Base-by-base conservation (phyloP, 2,113 vertebrate species). In the Etia nguti region DNA sequence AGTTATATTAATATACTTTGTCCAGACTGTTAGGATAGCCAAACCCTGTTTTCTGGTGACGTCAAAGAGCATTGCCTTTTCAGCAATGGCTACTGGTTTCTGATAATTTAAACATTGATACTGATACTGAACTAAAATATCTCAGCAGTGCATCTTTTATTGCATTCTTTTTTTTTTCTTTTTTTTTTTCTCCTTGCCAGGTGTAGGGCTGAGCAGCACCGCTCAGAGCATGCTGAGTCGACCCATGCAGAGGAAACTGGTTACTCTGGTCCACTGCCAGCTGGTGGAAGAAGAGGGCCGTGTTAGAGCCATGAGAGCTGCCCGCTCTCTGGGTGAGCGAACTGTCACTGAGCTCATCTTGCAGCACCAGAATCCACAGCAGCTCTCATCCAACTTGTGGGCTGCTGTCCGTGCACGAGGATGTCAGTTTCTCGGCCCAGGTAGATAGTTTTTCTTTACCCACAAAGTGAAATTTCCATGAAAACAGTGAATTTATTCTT, bases 311-410 rank as follows among this genome's bases (percentile, higher is more conserved):
- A 99, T 99, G 98, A 97, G 99, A 90, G 99, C 99, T 2, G 98
- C 98, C 1, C 98, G 99, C 20, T 99, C 98, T 0, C 96, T 99
- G 82, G 98, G 99, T 3, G 99, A 99, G 94, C 96, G 99, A 70
- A 99, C 99, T 5, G 99, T 99, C 90, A 99, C 98, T 5, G 99
- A 99, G 86, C 99, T 99, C 94, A 99, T 99, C 93, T 97, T 99
- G 77, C 98, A 99, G 94, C 99, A 99, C 90, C 99, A 99, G 91
- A 99, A 99, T 85, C 99, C 98, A 62, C 98, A 99, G 92, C 99
- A 99, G 83, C 98, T 99, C 59, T 99, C 98, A n/a, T 99, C 99
- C 55, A 99, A 99, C 87, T 97, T 99, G 70, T 99, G 99, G 99
- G 98, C 99, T 75, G 98, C 99, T 9, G 98, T 99, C 48, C 97